Evolutionary conservation across 2,888 invertebrate species (phyloP).

Genomic region (Homarus gammarus): DNA sequence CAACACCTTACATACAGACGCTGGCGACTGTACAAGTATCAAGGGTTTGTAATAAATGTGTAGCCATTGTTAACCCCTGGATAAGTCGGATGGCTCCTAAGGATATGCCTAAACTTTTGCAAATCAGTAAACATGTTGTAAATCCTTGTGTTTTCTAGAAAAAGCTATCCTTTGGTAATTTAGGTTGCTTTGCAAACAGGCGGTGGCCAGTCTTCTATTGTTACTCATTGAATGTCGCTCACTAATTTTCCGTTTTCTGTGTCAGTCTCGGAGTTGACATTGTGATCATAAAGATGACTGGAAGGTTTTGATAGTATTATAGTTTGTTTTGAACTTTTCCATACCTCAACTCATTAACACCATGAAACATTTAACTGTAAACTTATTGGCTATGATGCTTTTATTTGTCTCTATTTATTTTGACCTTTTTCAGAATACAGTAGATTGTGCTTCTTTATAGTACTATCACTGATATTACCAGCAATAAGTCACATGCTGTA

Average conservation of each 20-base stretch:
- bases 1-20: not conserved
- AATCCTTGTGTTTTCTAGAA: slow-evolving; percentile 7
- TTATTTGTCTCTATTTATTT: not conserved
- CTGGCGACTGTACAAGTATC: not conserved
- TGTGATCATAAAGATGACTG: not conserved
- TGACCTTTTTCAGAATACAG: not conserved
- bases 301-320: not conserved
- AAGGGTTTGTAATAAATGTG: not conserved
- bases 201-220: not conserved
- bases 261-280: not conserved
- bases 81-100: slow-evolving; percentile 3
- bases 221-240: not conserved
- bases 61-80: not conserved
- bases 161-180: not conserved
- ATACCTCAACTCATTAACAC: not conserved
- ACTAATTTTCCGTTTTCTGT: not conserved
- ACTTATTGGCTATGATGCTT: not conserved
- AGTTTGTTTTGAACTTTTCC: not conserved
- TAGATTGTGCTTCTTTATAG: not conserved
- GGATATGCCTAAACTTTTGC: slow-evolving; percentile 8
- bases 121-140: slow-evolving; percentile 16
- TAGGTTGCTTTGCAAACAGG: not conserved
- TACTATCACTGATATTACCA: slow-evolving; percentile 6
- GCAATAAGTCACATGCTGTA: slow-evolving; percentile 40
- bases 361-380: not conserved